Conservation (phyloP, 1,140 invertebrate species). For the Mya arenaria region DNA sequence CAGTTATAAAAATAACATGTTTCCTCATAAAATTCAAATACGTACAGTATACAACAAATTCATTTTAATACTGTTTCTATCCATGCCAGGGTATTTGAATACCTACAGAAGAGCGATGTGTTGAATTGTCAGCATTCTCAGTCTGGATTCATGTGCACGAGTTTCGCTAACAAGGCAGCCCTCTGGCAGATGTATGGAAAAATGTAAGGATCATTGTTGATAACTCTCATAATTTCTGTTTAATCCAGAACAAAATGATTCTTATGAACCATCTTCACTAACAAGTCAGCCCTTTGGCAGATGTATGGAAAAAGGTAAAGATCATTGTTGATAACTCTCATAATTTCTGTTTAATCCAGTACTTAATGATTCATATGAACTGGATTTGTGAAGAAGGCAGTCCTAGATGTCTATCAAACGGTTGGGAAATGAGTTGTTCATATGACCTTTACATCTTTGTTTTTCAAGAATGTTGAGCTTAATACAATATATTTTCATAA, state of each 20-base stretch:
- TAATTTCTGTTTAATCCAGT: too few relatives aligned
- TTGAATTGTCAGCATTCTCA: constrained; percentile 93
- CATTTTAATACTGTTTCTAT: too few relatives aligned
- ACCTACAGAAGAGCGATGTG: constrained; percentile 91
- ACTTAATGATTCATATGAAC: constrained; percentile 90
- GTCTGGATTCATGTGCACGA: constrained; percentile 89
- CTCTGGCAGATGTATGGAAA: constrained; percentile 94
- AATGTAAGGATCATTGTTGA: constrained; percentile 83
- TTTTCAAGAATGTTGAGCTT: too few relatives aligned
- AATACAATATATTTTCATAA: too few relatives aligned
- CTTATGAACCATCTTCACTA: constrained; percentile 88
- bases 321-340: not conserved
- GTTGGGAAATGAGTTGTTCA: too few relatives aligned
- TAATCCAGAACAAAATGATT: too few relatives aligned
- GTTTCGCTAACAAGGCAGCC: constrained; percentile 89
- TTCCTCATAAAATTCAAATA: too few relatives aligned
- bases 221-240: too few relatives aligned
- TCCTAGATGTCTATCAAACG: too few relatives aligned
- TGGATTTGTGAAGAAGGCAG: constrained; percentile 89
- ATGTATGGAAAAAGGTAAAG: constrained; percentile 91
- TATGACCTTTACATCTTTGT: too few relatives aligned
- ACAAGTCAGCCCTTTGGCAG: constrained; percentile 92
- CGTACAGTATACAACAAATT: too few relatives aligned
- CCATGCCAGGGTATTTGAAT: constrained; percentile 85
- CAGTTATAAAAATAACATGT: too few relatives aligned